Base-by-base conservation (phyloP, 1,140 invertebrate genomes). In the Drosophila sulfurigaster region DNA sequence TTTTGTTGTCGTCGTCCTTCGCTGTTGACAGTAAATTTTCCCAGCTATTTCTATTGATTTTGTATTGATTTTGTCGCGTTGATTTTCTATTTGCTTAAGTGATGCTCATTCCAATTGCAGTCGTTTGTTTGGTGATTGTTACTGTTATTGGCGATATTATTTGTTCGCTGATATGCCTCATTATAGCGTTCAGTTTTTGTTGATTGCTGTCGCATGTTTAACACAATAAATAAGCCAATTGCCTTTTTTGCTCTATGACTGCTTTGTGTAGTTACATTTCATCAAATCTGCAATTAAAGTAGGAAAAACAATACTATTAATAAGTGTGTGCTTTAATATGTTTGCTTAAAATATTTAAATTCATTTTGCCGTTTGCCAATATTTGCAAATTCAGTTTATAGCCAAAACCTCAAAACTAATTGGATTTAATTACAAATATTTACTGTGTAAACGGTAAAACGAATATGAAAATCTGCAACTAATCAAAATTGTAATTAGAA, bases 31-130 rank as follows among this genome's bases (percentile, higher is more conserved):
- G 70, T 70, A 77, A 87, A 82, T 89, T 80, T 25, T 88, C 75
- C 28, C 75, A 85, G 79, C 60, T 88, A 83, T 87, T 88, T 83
- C 58, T 89, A 85, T 88, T 89, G 85, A 81, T 85, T 89, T 75
- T 73, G 67, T 88, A 89, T 88, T 89, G 86, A 89, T 89, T 89
- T 69, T 79, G 52, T 25, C 73, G 56, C 75, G 75, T 81, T 89
- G 85, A 89, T 89, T 87, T 89, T 87, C 77, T 89, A 87, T 89
- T 87, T 87, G 79, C 70, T 87, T 73, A 87, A 83, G 85, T 89
- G 79, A 79, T 82, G 82, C 57, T 72, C 65, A 79, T 54, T 59
- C 56, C 56, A 54, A 46, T 67, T 69, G 62, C 67, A 51, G 60
- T 71, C 67, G 46, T 38, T 62, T 25, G 41, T 66, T 41, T 46